These are phyloP conservation scores for Lithosia quadra DNA, from an alignment of 2,888 invertebrate species.

Conservation along the genomic window DNA sequence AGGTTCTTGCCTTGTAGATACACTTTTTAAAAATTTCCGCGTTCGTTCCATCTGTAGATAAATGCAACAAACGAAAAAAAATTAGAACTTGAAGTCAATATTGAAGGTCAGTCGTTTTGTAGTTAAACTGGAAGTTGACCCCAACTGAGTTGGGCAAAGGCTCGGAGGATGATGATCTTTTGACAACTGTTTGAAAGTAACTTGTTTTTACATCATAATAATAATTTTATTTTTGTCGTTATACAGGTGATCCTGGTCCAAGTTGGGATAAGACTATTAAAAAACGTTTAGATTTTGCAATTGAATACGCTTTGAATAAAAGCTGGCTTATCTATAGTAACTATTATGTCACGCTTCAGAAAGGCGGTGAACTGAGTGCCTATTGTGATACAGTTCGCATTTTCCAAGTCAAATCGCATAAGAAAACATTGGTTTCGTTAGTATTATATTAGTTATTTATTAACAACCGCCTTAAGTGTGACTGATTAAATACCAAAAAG, in stretches of 20 bases:
- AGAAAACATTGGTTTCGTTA: constrained; percentile 63
- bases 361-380: constrained; percentile 62
- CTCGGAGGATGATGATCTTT: too few species aligned
- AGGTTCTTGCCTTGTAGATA: too few species aligned
- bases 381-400: constrained; percentile 68
- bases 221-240: not conserved
- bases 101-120: too few species aligned
- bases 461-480: not conserved
- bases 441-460: constrained; percentile 40
- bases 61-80: too few species aligned
- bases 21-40: too few species aligned
- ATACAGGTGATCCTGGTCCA: constrained; percentile 38
- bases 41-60: too few species aligned
- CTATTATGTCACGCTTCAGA: constrained; percentile 65
- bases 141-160: too few species aligned
- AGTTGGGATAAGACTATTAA: constrained; percentile 59
- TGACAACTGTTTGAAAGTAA: too few species aligned
- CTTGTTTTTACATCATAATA: not conserved
- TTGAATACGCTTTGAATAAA: constrained; percentile 63
- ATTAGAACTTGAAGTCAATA: too few species aligned
- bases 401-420: constrained; percentile 57
- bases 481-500: not conserved
- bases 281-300: constrained; percentile 62
- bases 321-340: constrained; percentile 66
- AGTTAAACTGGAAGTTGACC: too few species aligned